Evolutionary conservation across 2,888 invertebrate species (phyloP).

Genomic region (Unio pictorum): DNA sequence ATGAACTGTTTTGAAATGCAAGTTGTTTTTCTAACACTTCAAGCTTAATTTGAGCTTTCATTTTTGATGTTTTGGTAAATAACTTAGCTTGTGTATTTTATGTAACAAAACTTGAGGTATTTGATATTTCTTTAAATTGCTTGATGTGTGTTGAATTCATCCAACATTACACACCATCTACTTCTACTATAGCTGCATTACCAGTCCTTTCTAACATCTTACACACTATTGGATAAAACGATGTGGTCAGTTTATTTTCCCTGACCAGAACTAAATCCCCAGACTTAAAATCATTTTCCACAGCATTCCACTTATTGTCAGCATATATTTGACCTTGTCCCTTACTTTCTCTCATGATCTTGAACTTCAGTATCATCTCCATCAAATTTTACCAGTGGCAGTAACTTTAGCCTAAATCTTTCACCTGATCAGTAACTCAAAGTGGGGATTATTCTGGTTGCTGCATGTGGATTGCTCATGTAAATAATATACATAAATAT

Average conservation of each 20-base stretch:
- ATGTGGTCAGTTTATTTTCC: conserved; percentile 12
- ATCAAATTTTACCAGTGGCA: background rate
- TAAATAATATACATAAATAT: conserved; percentile 19
- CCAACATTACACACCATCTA: conserved; percentile 6
- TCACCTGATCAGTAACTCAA: conserved; percentile 22
- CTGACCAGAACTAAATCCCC: conserved; percentile 1
- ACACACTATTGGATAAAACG: conserved; percentile 5
- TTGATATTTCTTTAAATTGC: background rate
- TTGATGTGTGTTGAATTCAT: conserved; percentile 15
- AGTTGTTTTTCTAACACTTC: too few species aligned
- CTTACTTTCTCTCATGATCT: conserved; percentile 1
- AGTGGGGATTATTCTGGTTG: conserved; percentile 27
- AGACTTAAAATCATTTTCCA: conserved; percentile 2
- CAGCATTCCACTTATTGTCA: conserved; percentile 3
- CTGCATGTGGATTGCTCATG: conserved; percentile 23
- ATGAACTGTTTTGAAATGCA: too few species aligned
- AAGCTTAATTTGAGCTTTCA: too few species aligned
- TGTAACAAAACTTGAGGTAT: background rate
- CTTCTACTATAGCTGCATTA: background rate
- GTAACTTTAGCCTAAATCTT: conserved; percentile 33
- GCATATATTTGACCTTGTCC: conserved; percentile 9
- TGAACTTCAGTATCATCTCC: conserved; percentile 4
- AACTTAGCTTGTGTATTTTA: too few species aligned
- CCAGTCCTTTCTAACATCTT: conserved; percentile 8
- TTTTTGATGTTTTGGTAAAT: too few species aligned